Evolutionary conservation across 1,140 invertebrate species (phyloP), one percentile per base, ranked within the genome.

Genomic region (Solenopsis invicta): DNA sequence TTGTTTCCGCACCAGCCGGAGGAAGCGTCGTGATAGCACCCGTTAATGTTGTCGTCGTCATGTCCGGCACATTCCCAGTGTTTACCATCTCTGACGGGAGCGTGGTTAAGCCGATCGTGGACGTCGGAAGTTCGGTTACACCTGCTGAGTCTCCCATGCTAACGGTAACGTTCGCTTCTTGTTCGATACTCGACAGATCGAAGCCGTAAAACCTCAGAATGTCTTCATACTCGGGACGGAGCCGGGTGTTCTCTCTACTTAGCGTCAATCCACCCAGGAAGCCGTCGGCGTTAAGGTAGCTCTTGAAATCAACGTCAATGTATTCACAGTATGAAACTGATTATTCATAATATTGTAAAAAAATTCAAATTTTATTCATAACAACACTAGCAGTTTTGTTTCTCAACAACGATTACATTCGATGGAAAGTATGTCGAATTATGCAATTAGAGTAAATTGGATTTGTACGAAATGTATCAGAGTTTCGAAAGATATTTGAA

Each of bases 221-320:
- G 29, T 96, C 96, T 92, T 97, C 96, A 90, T 97, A 98, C 41
- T 96, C 96, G 13, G 96, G 95, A 34, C 96, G 96, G 45, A 98
- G 96, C 4, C 96, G 97, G 0, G 97, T 97, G 92, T 97, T 97
- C 89, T 97, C 97, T 66, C 97, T 97, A 92, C 97, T 98, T 29
- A 98, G 94, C 3, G 97, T 97, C 71, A 98, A 93, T 1, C 97
- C 97, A 9, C 97, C 97, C 0, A 98, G 94, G 80, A 98, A 98
- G 37, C 97, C 97, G 91, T 98, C 97, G 1, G 97, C 97, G 81
- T 97, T 97, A 76, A 98, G 97, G 92, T 98, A 98, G 45, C 97
- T 98, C 97, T 98, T 71, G 10, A 77, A 85, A 85, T 37, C 10
- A 12, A 56, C 5, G 50, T 24, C 24, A 8, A 71, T 29, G 4